Conservation (phyloP, 1,140 invertebrate genomes). For the Papilio helenus region DNA sequence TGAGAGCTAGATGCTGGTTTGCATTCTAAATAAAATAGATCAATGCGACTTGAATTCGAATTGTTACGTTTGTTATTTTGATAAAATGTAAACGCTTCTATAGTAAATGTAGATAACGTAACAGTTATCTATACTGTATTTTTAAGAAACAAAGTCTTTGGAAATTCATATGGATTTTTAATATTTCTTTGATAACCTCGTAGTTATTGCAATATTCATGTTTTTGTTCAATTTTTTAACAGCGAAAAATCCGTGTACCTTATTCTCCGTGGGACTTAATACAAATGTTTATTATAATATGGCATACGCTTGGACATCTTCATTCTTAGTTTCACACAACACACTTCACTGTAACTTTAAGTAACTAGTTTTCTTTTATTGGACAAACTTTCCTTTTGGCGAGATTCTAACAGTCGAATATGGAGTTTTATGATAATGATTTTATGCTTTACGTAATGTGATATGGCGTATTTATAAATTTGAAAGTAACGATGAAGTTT, state of each 20-base stretch:
- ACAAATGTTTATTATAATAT: not conserved
- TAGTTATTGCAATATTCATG: no score
- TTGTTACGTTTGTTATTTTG: not conserved
- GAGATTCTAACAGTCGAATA: slow-evolving; percentile 13
- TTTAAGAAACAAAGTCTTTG: no score
- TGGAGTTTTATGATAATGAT: slow-evolving; percentile 21
- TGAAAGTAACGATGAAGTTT: not conserved
- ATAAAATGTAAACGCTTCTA: not conserved
- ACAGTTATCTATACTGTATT: no score
- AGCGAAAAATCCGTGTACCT: no score
- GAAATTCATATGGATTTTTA: no score
- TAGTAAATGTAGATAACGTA: no score
- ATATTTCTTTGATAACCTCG: no score
- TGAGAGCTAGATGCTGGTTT: slow-evolving; percentile 14
- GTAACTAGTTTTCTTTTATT: slow-evolving; percentile 28
- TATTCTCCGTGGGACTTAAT: not conserved
- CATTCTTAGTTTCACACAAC: not conserved
- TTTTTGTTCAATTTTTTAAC: no score
- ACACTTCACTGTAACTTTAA: slow-evolving; percentile 4
- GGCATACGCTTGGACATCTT: not conserved
- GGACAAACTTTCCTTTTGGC: slow-evolving; percentile 1
- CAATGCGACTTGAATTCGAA: not conserved
- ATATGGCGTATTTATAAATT: not conserved
- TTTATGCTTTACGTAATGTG: not conserved
- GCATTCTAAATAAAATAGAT: slow-evolving; percentile 19